Conservation (phyloP, 2,888 invertebrate genomes). For the Erebia epiphron region DNA sequence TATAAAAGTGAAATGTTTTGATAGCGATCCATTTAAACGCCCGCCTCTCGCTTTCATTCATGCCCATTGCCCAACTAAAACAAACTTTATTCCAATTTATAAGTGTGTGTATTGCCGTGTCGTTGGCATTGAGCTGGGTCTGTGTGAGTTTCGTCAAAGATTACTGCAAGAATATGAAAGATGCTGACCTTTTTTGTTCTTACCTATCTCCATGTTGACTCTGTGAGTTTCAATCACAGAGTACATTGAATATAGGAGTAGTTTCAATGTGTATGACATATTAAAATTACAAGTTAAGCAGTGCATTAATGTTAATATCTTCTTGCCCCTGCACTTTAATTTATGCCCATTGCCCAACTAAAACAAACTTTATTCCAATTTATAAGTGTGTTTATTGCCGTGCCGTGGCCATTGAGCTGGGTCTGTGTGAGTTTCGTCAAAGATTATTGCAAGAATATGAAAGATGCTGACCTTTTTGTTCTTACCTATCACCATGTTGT, state of each 20-base stretch:
- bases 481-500: conserved; percentile 33
- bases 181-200: conserved; percentile 33
- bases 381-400: conserved; percentile 70
- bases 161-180: conserved; percentile 34
- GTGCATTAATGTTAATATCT: too few species aligned
- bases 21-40: conserved; percentile 60
- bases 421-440: conserved; percentile 70
- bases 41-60: conserved; percentile 76
- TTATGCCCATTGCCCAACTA: conserved; percentile 79
- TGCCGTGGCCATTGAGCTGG: conserved; percentile 51
- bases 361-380: conserved; percentile 82
- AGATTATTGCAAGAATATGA: conserved; percentile 47
- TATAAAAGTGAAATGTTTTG: conserved; percentile 56
- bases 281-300: too few species aligned
- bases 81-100: conserved; percentile 81
- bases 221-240: conserved; percentile 34
- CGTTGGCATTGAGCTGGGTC: conserved; percentile 54
- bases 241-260: too few species aligned
- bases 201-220: conserved; percentile 35
- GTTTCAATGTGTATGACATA: too few species aligned
- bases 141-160: conserved; percentile 71
- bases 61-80: conserved; percentile 79
- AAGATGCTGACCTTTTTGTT: conserved; percentile 33
- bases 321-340: conserved; percentile 77
- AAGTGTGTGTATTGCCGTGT: conserved; percentile 67